Conservation (phyloP, 2,113 vertebrate species). For the Ictalurus furcatus region DNA sequence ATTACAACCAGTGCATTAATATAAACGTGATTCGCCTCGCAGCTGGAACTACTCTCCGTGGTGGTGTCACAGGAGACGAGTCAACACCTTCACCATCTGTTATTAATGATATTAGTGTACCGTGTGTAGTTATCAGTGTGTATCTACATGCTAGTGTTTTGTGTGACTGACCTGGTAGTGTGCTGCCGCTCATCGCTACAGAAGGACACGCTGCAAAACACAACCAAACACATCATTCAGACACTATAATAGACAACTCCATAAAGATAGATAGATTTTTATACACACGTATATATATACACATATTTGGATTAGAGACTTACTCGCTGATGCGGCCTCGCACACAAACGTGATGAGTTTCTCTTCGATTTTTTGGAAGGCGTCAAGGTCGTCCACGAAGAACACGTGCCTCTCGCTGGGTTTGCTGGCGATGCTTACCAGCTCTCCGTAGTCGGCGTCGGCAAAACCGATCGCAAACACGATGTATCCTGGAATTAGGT, state of each 20-base stretch:
- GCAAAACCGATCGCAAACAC: conserved; percentile 97
- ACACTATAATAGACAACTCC: background rate
- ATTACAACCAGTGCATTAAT: background rate
- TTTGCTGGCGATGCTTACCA: conserved; percentile 93
- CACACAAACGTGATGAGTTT: conserved; percentile 96
- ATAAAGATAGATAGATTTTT: background rate
- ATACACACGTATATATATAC: background rate
- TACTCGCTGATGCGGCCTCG: conserved; percentile 94
- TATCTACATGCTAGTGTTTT: background rate
- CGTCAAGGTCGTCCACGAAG: conserved; percentile 97
- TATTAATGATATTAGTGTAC: background rate
- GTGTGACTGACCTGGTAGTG: conserved; percentile 78
- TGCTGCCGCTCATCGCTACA: conserved; percentile 83
- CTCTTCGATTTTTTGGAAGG: conserved; percentile 95
- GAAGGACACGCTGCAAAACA: conserved; percentile 84
- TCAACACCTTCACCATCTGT: background rate
- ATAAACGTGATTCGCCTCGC: background rate
- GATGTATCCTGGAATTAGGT: conserved; percentile 77
- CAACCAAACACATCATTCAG: conserved; percentile 31
- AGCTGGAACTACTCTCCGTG: background rate
- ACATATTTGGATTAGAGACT: conserved; percentile 58
- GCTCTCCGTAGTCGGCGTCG: conserved; percentile 91
- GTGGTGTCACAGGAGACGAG: background rate
- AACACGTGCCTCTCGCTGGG: conserved; percentile 93
- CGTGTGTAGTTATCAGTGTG: background rate